Base-by-base conservation (phyloP, 1,140 invertebrate genomes). In the Hestina assimilis region DNA sequence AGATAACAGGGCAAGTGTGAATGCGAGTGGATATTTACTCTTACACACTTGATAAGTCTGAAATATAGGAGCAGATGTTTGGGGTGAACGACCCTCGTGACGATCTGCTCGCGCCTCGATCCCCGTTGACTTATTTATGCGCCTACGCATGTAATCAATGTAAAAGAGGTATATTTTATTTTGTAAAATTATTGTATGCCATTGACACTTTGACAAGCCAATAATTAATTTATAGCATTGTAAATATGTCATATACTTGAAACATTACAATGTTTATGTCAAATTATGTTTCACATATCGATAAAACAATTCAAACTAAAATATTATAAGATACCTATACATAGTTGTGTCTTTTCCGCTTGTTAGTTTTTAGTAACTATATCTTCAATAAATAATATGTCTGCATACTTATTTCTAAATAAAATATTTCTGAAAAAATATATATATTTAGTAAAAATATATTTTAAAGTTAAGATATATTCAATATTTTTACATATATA, bases 61-160 rank as follows among this genome's bases (percentile, higher is more conserved):
- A 84, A 84, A 87, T 82, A 75, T 83, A 64, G 59, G 74, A 87
- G 81, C 83, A 87, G 81, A 87, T 87, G 83, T 83, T 87, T 56
- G 56, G 75, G 79, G 71, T 84, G 74, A 84, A 83, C 54, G 82
- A 84, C 65, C 75, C 61, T 38, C 33, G 35, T 42, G 54, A 59
- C 68, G 69, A 41, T 66, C 60, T 64, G 62, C 54, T 52, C 61
- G 59, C 59, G 15, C 33, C 7, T 70, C 65, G 58, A 53, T 56
- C 58, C 51, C 50, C 45, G 62, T 66, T 71, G 75, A 78, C 77
- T 76, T 79, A 80, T 75, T 66, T 67, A 76, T 78, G 76, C 75
- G 72, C 67, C 66, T 61, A 69, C 72, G 71, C 75, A 73, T 68
- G 51, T 56, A 68, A 71, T 69, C 58, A 60, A 63, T 48, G 60